Base-by-base conservation (phyloP, 1,140 invertebrate species). In the Temnothorax longispinosus region DNA sequence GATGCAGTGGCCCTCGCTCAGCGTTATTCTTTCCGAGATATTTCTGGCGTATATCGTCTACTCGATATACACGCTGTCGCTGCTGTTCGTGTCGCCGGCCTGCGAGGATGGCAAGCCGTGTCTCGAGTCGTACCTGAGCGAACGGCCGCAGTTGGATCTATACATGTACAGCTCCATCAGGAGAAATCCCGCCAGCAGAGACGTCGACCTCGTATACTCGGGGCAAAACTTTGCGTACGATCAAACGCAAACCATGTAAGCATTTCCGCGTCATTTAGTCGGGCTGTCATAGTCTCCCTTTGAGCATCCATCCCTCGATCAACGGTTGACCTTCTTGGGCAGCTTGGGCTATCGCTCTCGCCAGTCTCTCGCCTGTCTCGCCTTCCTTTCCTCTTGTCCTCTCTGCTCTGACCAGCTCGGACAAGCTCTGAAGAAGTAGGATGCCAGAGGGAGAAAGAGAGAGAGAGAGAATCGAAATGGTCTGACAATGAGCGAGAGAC, bases 11-110 rank as follows among this genome's bases (percentile, higher is more conserved):
- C 94, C 93, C 8, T 96, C 96, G 32, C 89, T 96, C 88, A 96
- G 94, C 76, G 89, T 96, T 27, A 94, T 98, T 75, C 90, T 97
- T 72, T 96, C 96, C 77, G 95, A 96, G 87, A 92, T 97, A 88
- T 97, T 98, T 95, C 91, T 97, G 54, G 96, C 95, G 7, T 98
- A 98, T 93, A 96, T 98, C 82, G 91, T 96, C 41, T 96, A 98
- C 93, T 97, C 97, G 32, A 96, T 98, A 91, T 98, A 97, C 95
- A 96, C 96, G 62, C 95, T 98, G 90, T 97, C 97, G 76, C 94
- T 96, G 92, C 96, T 98, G 56, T 98, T 98, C 93, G 96, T 96
- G 74, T 96, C 97, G 27, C 97, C 97, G n/a, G 93, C 96, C 80
- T 98, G 98, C 94, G 95, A 94, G 91, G 93, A 95, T 80, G 95